These are phyloP conservation scores for Hylaeus volcanicus DNA, from an alignment of 1,140 invertebrate species.

Conservation along the genomic window DNA sequence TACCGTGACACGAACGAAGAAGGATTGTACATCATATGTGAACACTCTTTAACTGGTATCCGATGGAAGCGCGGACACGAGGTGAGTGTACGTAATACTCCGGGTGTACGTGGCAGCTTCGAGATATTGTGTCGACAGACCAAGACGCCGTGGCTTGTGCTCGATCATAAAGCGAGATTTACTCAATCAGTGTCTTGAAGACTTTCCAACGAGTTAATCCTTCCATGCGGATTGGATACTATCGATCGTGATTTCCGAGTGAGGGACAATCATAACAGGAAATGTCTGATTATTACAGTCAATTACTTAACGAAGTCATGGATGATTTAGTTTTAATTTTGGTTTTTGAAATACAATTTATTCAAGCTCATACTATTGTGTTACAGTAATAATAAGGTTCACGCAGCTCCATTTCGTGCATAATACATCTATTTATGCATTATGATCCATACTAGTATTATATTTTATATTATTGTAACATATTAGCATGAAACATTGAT, in stretches of 20 bases:
- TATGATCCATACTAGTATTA: no score
- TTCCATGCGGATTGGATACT: background rate
- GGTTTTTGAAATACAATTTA: no score
- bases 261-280: no score
- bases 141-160: background rate
- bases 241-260: background rate
- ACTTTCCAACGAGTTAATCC: background rate
- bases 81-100: background rate
- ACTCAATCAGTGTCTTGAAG: background rate
- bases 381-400: no score
- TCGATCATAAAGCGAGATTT: constrained; percentile 2
- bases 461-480: no score
- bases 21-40: constrained; percentile 7
- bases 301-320: no score
- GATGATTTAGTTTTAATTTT: no score
- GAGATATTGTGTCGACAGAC: constrained; percentile 9
- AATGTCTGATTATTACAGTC: no score
- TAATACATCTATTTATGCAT: no score
- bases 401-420: no score
- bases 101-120: background rate
- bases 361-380: no score
- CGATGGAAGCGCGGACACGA: background rate
- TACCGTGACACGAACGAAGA: constrained; percentile 8
- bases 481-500: no score
- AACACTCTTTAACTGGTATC: constrained; percentile 18